Percentiles rank a stretch among this genome's conserved stretches.
Conservation (phyloP, 2,113 vertebrate genomes). For the Pionites leucogaster region DNA sequence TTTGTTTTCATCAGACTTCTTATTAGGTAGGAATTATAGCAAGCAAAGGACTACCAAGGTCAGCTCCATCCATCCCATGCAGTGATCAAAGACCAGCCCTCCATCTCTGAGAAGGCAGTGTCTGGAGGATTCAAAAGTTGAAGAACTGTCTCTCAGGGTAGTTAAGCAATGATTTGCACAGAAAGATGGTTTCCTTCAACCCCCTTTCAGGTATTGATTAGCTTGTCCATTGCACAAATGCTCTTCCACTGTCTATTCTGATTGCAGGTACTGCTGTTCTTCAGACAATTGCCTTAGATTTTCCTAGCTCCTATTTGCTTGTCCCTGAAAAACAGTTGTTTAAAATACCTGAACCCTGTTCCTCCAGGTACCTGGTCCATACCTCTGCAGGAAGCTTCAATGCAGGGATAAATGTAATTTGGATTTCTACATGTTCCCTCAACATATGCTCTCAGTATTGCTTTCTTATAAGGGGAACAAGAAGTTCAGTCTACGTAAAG, state of each 20-base stretch:
- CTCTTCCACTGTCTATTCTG: not conserved
- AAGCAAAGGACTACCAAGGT: not conserved
- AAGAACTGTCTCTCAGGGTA: not conserved
- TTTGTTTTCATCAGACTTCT: not conserved
- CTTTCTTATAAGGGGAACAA: not conserved
- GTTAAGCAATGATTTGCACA: not conserved
- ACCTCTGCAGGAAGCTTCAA: not conserved
- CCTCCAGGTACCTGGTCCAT: not conserved
- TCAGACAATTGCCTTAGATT: not conserved
- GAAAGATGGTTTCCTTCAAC: not conserved
- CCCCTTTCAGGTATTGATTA: not conserved
- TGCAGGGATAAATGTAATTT: not conserved
- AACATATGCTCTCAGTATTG: not conserved
- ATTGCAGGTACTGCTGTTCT: not conserved
- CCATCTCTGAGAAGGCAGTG: not conserved
- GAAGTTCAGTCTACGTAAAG: not conserved
- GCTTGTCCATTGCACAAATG: not conserved
- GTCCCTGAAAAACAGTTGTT: not conserved
- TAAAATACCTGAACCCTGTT: not conserved
- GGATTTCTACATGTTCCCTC: not conserved
- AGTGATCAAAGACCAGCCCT: fast-evolving
- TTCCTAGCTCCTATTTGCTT: not conserved
- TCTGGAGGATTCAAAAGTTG: not conserved
- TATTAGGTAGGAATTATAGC: not conserved
- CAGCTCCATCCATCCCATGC: not conserved